phyloP scores from a whole-genome alignment of 2,797 vertebrate genomes.

The Tenualosa ilisha region DNA sequence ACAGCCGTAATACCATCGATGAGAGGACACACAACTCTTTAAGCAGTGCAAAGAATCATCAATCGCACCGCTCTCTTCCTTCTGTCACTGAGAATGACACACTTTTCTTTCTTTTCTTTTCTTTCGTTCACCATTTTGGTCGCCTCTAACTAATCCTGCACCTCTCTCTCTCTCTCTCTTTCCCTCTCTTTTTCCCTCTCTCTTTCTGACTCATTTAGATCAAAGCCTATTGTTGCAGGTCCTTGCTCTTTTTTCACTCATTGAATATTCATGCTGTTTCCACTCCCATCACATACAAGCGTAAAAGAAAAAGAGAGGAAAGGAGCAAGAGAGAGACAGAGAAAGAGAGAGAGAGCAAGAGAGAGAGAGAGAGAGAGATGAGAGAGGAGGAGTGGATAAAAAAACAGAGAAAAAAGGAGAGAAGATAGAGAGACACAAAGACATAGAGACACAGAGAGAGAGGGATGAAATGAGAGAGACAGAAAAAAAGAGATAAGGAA shows the following conservation, averaged over 20 bases:
- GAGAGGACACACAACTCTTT: not conserved
- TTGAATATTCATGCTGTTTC: constrained; percentile 55
- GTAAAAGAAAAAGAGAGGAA: not conserved
- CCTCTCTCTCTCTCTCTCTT: no score
- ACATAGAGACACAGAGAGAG: not conserved
- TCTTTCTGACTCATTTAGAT: constrained; percentile 44
- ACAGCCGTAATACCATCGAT: not conserved
- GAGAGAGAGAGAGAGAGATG: constrained; percentile 4
- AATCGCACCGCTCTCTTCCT: not conserved
- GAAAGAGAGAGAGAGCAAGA: not conserved
- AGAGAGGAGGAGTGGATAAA: constrained; percentile 4
- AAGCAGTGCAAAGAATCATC: not conserved
- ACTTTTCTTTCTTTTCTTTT: not conserved
- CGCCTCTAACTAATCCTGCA: not conserved
- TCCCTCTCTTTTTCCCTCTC: no score
- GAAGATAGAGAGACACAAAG: not conserved
- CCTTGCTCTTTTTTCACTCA: constrained; percentile 44
- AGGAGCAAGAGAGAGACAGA: not conserved
- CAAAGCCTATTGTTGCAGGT: constrained; percentile 49
- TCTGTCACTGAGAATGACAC: no score
- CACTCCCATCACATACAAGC: constrained; percentile 26
- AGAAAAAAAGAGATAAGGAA: not conserved
- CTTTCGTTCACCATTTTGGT: not conserved
- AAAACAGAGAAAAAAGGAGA: not conserved
- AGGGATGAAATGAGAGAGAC: not conserved